Evolutionary conservation across 2,113 vertebrate species (phyloP).

Genomic region (Cyprinodon variegatus): DNA sequence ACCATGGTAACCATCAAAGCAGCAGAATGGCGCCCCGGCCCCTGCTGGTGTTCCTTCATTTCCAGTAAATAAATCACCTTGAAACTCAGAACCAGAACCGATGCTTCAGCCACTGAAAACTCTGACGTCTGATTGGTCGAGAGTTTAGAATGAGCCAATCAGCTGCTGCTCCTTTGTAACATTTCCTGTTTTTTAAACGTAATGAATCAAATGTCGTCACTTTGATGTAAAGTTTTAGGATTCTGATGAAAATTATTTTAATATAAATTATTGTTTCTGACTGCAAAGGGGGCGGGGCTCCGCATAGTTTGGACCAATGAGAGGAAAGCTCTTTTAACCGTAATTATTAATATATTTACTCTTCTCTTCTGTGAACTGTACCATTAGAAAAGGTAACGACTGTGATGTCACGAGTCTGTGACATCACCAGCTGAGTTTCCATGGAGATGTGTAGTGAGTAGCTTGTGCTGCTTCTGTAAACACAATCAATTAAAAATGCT

Average conservation of each 20-base stretch:
- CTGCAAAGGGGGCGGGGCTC: slow-evolving; percentile 11
- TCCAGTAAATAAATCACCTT: neutral
- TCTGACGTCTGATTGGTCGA: slow-evolving; percentile 28
- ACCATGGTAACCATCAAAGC: neutral
- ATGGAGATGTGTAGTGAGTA: neutral
- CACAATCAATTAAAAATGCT: neutral
- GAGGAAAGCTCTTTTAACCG: neutral
- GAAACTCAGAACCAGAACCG: neutral
- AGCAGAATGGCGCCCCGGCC: accelerated
- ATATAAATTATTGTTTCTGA: slow-evolving; percentile 18
- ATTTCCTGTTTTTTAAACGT: slow-evolving; percentile 19
- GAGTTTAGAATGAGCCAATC: neutral
- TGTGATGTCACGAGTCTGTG: neutral
- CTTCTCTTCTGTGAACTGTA: slow-evolving; percentile 9
- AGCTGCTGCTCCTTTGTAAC: slow-evolving; percentile 5
- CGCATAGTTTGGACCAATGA: neutral
- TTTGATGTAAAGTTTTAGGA: slow-evolving; percentile 16
- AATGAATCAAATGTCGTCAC: slow-evolving; percentile 3
- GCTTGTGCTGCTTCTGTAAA: neutral
- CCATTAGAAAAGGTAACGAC: neutral
- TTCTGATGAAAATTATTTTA: slow-evolving; percentile 22
- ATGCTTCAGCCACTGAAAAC: neutral
- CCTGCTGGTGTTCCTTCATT: neutral
- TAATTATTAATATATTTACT: neutral
- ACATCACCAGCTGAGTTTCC: slow-evolving; percentile 1